These are phyloP conservation scores for Lates japonicus DNA, from an alignment of 2,797 vertebrate genomes.

Conservation along the genomic window DNA sequence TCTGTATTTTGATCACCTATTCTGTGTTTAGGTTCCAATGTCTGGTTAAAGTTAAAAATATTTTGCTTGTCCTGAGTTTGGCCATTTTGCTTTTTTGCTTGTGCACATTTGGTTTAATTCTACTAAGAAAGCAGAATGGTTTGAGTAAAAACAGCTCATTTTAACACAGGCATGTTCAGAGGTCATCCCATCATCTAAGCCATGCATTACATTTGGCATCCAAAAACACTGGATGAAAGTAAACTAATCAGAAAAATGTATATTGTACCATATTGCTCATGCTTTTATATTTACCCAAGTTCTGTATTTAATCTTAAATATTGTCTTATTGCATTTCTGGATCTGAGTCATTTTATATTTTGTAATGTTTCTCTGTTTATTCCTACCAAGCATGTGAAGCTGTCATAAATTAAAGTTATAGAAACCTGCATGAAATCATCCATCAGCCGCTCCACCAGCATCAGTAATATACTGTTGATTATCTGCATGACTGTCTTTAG, in stretches of 20 bases:
- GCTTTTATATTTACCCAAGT: not conserved
- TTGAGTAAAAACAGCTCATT: constrained; percentile 19
- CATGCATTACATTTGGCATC: not conserved
- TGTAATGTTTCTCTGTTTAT: not conserved
- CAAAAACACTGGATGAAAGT: not conserved
- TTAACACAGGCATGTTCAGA: constrained; percentile 5
- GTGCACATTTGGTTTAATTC: not conserved
- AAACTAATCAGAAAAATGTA: not conserved
- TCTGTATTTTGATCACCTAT: not conserved
- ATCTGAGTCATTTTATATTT: constrained; percentile 3
- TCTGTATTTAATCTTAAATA: constrained; percentile 2
- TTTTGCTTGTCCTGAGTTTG: not conserved
- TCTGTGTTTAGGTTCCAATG: not conserved
- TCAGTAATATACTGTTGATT: constrained; percentile 8
- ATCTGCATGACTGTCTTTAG: not conserved
- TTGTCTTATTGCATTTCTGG: constrained; percentile 6
- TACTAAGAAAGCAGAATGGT: not conserved
- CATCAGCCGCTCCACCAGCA: constrained; percentile 9
- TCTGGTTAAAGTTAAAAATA: not conserved
- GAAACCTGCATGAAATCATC: not conserved
- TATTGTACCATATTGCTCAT: constrained; percentile 2
- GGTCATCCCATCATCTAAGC: constrained; percentile 3
- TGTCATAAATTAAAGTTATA: not conserved
- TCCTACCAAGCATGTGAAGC: too few relatives aligned
- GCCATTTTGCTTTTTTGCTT: not conserved